Base-by-base conservation (phyloP, 2,888 invertebrate species). In the Drosophila sordidula region DNA sequence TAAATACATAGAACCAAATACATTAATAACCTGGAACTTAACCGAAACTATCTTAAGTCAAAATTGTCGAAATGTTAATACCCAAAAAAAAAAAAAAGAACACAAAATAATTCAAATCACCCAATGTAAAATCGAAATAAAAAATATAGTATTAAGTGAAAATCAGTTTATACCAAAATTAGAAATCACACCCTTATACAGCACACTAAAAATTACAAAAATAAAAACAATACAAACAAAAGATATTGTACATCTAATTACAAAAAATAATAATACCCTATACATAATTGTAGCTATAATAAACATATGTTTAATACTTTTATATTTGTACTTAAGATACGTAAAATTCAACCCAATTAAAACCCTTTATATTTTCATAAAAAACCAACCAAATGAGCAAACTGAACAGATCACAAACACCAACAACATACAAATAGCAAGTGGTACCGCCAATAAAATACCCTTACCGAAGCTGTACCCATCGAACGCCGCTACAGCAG, bases 1-100 rank as follows among this genome's bases (percentile, higher is more conserved):
- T 11, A 57, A 57, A 42, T 49, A 57, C 26, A 25, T 49, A 16
- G 57, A 57, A 47, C 56, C 56, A 46, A 56, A 56, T 16, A 45
- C 8, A 4, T 11, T 55, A 6, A 8, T 55, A 25, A 55, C 55
- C 11, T 45, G 36, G 45, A 55, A 55, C 8, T 32, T 32, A 32
- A 32, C 32, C 32, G 32, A 32, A 32, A 32, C 32, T 8, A 32
- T 32, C 32, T 32, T 6, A 32, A 32, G 32, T 32, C 9, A 32
- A 32, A 32, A 32, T 32, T 32, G 32, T 32, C 32, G 32, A 32
- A 32, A 32, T 32, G 32, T 32, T 32, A 32, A 32, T 32, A 8
- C 32, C 32, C 32, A 32, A 32, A 32, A 8, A 32, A 32, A 32
- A 32, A 32, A 8, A 32, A 32, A 32, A 32, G 32, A 8, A 32